Evolutionary conservation across 2,113 vertebrate genomes (phyloP).

Genomic region (Puma concolor): DNA sequence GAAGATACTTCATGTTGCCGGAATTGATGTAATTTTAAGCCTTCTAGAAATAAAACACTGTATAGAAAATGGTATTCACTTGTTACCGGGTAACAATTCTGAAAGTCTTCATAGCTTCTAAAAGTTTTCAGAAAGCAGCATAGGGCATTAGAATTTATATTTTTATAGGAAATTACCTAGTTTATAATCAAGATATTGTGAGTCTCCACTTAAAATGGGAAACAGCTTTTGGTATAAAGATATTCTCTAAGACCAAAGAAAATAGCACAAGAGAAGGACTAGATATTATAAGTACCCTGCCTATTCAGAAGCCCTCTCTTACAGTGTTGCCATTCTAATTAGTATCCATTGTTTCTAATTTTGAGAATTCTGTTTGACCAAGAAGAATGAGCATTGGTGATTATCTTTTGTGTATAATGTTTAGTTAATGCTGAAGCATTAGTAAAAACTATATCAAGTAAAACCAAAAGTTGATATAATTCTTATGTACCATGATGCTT

Average conservation of each 20-base stretch:
- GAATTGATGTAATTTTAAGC: conserved; percentile 31
- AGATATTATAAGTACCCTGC: neutral
- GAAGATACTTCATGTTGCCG: neutral
- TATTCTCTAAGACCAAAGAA: conserved; percentile 26
- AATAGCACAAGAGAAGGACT: conserved; percentile 20
- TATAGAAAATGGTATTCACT: conserved; percentile 2
- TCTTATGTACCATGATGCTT: neutral
- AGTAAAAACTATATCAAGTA: conserved; percentile 12
- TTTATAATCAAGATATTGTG: conserved; percentile 32
- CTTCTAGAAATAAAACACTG: conserved; percentile 1
- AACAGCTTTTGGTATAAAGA: conserved; percentile 36
- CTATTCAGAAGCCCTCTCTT: neutral
- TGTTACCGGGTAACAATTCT: neutral
- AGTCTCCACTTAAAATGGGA: conserved; percentile 13
- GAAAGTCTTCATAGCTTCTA: conserved; percentile 2
- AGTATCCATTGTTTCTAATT: conserved; percentile 46
- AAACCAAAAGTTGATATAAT: conserved; percentile 2
- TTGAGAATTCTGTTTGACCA: neutral
- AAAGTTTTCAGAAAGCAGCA: conserved; percentile 34
- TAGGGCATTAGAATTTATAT: neutral
- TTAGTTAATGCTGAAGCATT: conserved; percentile 36
- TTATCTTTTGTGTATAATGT: conserved; percentile 36
- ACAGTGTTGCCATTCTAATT: neutral
- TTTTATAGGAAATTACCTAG: conserved; percentile 39
- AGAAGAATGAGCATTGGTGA: conserved; percentile 19